phyloP scores from a whole-genome alignment of 2,797 vertebrate species.

The Syngnathus acus region DNA sequence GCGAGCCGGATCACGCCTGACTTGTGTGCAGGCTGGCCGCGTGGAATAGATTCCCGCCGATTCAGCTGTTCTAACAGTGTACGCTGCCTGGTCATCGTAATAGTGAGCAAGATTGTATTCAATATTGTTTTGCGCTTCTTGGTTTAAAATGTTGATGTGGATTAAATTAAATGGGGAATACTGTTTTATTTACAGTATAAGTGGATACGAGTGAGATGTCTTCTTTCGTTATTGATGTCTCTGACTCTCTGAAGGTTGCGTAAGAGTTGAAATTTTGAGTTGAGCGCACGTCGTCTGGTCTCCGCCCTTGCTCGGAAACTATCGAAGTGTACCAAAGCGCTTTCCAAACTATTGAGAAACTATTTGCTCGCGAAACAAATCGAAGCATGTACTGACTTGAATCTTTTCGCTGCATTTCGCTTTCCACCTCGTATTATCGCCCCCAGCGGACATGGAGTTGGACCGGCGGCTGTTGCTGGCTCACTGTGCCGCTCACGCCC shows the following conservation, averaged over 20 bases:
- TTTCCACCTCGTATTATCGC: neutral
- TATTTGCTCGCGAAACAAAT: neutral
- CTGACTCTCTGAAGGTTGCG: slow-evolving; percentile 7
- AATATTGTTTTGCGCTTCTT: neutral
- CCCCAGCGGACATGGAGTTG: slow-evolving; percentile 60
- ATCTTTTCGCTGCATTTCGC: fast-evolving
- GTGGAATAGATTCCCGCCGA: too few relatives aligned
- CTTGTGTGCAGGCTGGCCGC: too few relatives aligned
- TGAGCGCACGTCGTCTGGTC: neutral
- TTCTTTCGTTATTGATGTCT: neutral
- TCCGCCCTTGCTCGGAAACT: slow-evolving; percentile 34
- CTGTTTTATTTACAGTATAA: too few relatives aligned
- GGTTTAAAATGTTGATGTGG: neutral
- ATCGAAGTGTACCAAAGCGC: neutral
- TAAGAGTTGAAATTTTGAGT: slow-evolving; percentile 8
- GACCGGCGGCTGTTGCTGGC: slow-evolving; percentile 68
- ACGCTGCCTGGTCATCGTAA: neutral
- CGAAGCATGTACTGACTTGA: slow-evolving; percentile 5
- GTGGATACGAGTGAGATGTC: slow-evolving; percentile 33
- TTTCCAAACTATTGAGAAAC: neutral
- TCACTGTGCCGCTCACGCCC: slow-evolving; percentile 70
- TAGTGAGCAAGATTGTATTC: too few relatives aligned
- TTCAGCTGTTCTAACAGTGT: neutral
- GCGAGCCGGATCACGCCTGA: too few relatives aligned
- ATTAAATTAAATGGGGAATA: too few relatives aligned